Percentiles rank a stretch among this genome's conserved stretches.
Conservation (phyloP, 2,888 invertebrate species). For the Lasioglossum morio region DNA sequence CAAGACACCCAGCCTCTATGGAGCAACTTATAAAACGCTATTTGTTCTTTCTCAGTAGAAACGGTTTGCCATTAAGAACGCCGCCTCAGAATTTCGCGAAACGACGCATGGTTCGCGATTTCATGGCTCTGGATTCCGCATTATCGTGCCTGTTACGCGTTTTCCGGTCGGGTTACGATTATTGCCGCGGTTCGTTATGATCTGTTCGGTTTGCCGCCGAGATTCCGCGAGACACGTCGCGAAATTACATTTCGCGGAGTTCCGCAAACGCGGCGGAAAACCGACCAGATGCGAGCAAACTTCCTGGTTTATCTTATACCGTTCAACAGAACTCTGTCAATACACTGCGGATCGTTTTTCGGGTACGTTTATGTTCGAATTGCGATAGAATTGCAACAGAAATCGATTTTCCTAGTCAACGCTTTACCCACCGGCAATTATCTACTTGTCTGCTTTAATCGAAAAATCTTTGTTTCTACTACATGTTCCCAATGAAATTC, state of each 20-base stretch:
- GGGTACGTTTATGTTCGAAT: background rate
- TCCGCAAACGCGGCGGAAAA: conserved; percentile 19
- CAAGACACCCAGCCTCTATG: background rate
- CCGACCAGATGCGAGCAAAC: background rate
- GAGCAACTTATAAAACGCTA: conserved; percentile 6
- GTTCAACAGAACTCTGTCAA: background rate
- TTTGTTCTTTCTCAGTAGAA: conserved; percentile 12
- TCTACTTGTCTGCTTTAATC: background rate
- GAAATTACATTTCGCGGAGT: conserved; percentile 4
- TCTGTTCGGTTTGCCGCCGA: conserved; percentile 31
- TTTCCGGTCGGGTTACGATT: conserved; percentile 26
- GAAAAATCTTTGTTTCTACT: background rate
- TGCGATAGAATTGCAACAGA: background rate
- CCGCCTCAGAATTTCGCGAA: conserved; percentile 19
- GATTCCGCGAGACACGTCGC: conserved; percentile 6
- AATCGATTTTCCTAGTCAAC: background rate
- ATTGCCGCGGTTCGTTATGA: conserved; percentile 34
- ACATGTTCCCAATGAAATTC: background rate
- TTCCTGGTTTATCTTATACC: background rate
- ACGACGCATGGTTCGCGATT: background rate
- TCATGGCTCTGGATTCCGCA: conserved; percentile 8
- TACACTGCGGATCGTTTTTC: background rate
- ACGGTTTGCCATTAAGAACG: conserved; percentile 12
- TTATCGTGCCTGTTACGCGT: conserved; percentile 24
- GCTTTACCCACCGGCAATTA: background rate